Percentiles rank a stretch among this genome's conserved stretches.
These are phyloP conservation scores for Diorhabda sublineata DNA, from an alignment of 1,140 invertebrate species.

Conservation along the genomic window DNA sequence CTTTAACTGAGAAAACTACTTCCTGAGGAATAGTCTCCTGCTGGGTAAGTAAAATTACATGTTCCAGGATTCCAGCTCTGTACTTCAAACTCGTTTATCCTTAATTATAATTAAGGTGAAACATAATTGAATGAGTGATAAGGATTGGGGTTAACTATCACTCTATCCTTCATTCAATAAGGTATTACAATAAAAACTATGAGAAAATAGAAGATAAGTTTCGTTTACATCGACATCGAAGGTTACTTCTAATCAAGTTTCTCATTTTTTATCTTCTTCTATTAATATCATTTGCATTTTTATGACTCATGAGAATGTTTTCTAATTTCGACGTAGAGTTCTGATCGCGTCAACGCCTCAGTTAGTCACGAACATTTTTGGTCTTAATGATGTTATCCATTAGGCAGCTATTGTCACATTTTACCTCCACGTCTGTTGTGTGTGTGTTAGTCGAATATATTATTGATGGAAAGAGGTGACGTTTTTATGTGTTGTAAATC, in stretches of 20 bases:
- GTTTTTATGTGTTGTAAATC: too few relatives aligned
- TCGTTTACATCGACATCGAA: neutral
- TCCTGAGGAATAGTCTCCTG: too few relatives aligned
- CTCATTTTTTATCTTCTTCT: neutral
- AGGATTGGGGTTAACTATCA: neutral
- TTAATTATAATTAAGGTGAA: constrained; percentile 15
- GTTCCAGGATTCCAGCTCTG: too few relatives aligned
- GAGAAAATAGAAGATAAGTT: neutral
- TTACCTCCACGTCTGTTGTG: too few relatives aligned
- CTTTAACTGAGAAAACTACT: too few relatives aligned
- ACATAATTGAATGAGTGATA: neutral
- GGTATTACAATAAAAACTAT: neutral
- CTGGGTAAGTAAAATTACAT: too few relatives aligned
- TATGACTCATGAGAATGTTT: constrained; percentile 3
- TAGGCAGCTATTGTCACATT: too few relatives aligned
- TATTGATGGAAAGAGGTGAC: too few relatives aligned
- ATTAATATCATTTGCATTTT: constrained; percentile 6
- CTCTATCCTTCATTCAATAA: neutral
- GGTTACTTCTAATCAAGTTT: constrained; percentile 4
- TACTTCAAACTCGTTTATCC: too few relatives aligned
- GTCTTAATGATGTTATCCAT: too few relatives aligned
- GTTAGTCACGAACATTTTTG: too few relatives aligned
- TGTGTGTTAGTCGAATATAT: too few relatives aligned
- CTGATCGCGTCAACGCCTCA: constrained; percentile 1
- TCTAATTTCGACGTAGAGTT: neutral